Base-by-base conservation (phyloP, 2,113 vertebrate species). In the Diphyllodes magnificus region DNA sequence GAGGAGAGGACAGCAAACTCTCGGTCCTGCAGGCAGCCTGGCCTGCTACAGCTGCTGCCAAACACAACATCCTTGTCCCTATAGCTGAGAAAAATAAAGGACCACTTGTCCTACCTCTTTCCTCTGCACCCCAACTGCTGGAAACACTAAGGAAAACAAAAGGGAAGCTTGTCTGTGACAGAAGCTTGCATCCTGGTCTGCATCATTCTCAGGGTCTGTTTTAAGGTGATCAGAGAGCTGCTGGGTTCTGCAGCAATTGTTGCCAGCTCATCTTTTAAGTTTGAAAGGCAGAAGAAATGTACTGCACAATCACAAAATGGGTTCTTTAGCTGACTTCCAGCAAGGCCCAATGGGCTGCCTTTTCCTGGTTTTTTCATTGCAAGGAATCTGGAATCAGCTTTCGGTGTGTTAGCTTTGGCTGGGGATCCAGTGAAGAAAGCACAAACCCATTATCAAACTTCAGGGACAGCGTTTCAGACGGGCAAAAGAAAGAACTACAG, bases 31-130 rank as follows among this genome's bases (percentile, higher is more conserved):
- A 50, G 39, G 8, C 28, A 73, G 19, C 40, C 30, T 61, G 44
- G 31, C 18, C 21, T 27, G 11, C 77, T 49, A 22, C 42, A 73
- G 31, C 28, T 51, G n/a, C 54, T 49, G 39, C 45, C 19, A 33
- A 40, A 25, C 13, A 16, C 7, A 28, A 23, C 24, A n/a, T 12
- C 20, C 0, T 0, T 13, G 8, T 61, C 24, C 30, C 28, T 33
- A 7, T 11, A 40, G 31, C 63, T 73, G 42, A 70, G 28, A 19
- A 69, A 69, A 75, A 63, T 31, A 9, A 70, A 87, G 23, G 15
- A 50, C 39, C 16, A 5, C 14, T 63, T 76, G 7, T 72, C 28
- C 49, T 40, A 4, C 31, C 59, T 64, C 33, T 25, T 59, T 75
- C 24, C 39, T 88, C 45, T 73, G 79, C 25, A 31, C 15, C 22